A percentile compares a stretch with the other conserved stretches of the same genome.
Conservation (phyloP, 2,113 vertebrate species). For the Cyanocitta stelleri region DNA sequence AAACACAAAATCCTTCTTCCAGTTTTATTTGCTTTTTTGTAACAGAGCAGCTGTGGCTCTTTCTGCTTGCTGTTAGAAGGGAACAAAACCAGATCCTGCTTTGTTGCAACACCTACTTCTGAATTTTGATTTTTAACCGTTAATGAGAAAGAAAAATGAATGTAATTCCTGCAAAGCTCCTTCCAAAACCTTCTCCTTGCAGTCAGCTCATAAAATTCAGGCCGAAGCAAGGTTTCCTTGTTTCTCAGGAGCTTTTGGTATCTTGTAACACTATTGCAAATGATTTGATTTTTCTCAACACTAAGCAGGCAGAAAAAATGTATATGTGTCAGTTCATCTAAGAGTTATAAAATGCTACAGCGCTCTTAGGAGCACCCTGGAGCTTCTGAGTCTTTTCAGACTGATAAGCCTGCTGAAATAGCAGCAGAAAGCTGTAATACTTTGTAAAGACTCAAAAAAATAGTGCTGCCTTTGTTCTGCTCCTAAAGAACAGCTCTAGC, state of each 20-base stretch:
- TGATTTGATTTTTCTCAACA: not conserved
- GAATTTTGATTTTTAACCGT: not conserved
- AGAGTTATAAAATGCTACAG: not conserved
- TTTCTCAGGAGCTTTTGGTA: not conserved
- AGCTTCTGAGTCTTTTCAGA: not conserved
- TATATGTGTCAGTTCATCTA: not conserved
- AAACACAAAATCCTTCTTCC: not conserved
- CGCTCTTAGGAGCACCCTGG: not conserved
- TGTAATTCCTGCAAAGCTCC: not conserved
- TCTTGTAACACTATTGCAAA: not conserved
- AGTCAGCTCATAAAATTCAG: not conserved
- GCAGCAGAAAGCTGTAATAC: not conserved
- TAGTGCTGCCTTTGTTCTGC: not conserved
- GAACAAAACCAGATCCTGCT: not conserved
- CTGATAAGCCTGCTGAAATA: not conserved
- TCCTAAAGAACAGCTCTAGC: not conserved
- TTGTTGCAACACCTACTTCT: not conserved
- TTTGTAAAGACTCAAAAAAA: not conserved
- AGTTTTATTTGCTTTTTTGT: not conserved
- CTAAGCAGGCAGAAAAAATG: not conserved
- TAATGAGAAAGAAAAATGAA: not conserved
- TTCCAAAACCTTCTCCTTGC: not conserved
- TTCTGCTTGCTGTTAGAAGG: not conserved
- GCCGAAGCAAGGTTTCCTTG: not conserved
- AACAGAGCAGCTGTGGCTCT: not conserved